phyloP scores from a whole-genome alignment of 2,113 vertebrate species.

The Thalassoma bifasciatum region DNA sequence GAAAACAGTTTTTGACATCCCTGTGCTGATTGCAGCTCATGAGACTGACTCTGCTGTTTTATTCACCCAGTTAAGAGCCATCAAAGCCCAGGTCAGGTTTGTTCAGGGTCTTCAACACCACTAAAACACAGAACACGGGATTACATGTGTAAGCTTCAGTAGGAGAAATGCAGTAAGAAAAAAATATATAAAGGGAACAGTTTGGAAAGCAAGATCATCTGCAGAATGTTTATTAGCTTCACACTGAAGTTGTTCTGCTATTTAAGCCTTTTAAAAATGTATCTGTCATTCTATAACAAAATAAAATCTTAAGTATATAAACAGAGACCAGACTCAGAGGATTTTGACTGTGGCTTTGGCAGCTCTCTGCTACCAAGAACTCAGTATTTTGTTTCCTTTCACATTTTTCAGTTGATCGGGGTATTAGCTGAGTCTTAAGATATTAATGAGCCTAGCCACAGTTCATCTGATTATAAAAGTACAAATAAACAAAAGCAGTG shows the following conservation, averaged over 20 bases:
- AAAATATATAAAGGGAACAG: constrained; percentile 4
- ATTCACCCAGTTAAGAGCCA: constrained; percentile 21
- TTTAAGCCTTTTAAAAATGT: neutral
- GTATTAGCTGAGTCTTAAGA: neutral
- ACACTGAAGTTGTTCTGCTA: constrained; percentile 18
- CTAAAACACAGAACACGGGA: constrained; percentile 11
- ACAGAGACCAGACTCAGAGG: neutral
- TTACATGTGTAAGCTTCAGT: constrained; percentile 41
- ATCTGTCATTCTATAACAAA: neutral
- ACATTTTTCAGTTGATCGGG: neutral
- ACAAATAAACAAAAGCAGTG: neutral
- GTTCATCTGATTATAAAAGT: neutral
- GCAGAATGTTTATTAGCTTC: constrained; percentile 30
- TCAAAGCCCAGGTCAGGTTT: constrained; percentile 4
- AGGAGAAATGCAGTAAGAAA: constrained; percentile 25
- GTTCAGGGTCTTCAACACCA: neutral
- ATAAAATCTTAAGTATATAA: neutral
- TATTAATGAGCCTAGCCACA: neutral
- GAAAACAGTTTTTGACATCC: constrained; percentile 56
- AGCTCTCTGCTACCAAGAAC: neutral
- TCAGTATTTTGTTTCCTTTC: neutral
- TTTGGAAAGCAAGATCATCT: constrained; percentile 26
- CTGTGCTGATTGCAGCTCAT: constrained; percentile 53
- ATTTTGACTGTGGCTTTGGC: neutral
- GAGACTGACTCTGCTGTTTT: constrained; percentile 28